Evolutionary conservation across 35 echinoderm and acorn worm species (phyloP), one percentile per base, ranked within the genome.

Genomic region (Apostichopus californicus): DNA sequence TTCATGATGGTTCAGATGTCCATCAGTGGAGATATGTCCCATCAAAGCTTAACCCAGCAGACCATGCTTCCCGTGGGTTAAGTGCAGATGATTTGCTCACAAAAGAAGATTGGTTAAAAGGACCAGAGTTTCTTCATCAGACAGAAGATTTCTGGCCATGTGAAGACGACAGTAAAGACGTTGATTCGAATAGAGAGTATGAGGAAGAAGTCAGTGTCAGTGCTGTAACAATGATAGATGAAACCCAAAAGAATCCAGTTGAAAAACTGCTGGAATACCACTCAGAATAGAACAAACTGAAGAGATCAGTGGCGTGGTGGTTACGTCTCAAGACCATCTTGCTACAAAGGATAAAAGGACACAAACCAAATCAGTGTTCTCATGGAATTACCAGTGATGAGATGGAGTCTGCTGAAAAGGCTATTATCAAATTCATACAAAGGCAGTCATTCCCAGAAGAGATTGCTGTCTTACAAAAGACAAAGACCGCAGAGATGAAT

Each of bases 31-130:
- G 24, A 25, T 25, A 25, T 25, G 24, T 25, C 24, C 24, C 24
- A 25, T 25, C 24, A 5, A 81, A 73, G 13, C 15, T 88, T 17
- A 96, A 94, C 55, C 93, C 89, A 12, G 90, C 81, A 53, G 59
- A 96, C 55, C 93, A 94, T 87, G 88, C 92, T 6, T 93, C 91
- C 14, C 77, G 95, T 28, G 92, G 89, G 81, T 64, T 96, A 8
- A 17, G 55, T 88, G 77, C 86, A 26, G 60, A 92, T 1, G 57
- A 92, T 2, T 24, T 94, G 26, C 90, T 14, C 1, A 24, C 7
- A 3, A 71, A 90, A 55, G n/a, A 17, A 58, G 71, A 91, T 18
- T 91, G 89, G 89, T 18, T 78, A 26, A 55, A 77, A 18, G 94
- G 94, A 4, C 94, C 94, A 80, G 90, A 92, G 17, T 95, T 95